Evolutionary conservation across 2,888 invertebrate genomes (phyloP).

Genomic region (Synergus japonicus): DNA sequence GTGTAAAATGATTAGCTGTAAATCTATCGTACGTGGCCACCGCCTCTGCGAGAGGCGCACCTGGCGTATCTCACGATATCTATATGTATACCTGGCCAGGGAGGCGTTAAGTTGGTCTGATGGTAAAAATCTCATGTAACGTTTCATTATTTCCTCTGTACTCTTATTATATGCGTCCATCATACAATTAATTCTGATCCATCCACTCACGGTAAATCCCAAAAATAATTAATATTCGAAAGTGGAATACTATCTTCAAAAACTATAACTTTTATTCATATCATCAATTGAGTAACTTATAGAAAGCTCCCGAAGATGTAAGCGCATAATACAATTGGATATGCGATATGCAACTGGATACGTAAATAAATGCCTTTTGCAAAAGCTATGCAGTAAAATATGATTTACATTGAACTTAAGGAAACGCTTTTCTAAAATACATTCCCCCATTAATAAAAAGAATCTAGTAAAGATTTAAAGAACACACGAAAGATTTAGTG

Average conservation of each 20-base stretch:
- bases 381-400: constrained; percentile 9
- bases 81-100: constrained; percentile 46
- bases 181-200: not conserved
- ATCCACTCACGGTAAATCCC: not conserved
- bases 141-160: not conserved
- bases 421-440: constrained; percentile 26
- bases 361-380: not conserved
- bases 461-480: not conserved
- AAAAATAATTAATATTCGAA: not conserved
- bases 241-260: not conserved
- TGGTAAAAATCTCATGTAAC: constrained; percentile 19
- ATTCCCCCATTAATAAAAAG: constrained; percentile 23
- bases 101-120: constrained; percentile 33
- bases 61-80: constrained; percentile 71
- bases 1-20: constrained; percentile 77
- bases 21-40: constrained; percentile 71
- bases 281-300: not conserved
- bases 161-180: not conserved
- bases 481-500: constrained; percentile 31
- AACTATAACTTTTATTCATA: not conserved
- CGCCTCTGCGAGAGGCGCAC: constrained; percentile 67
- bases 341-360: no score
- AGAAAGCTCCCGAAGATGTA: not conserved
- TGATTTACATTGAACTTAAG: constrained; percentile 14
- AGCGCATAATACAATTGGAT: not conserved